Evolutionary conservation across 2,888 invertebrate species (phyloP).

Genomic region (Lysandra bellargus): DNA sequence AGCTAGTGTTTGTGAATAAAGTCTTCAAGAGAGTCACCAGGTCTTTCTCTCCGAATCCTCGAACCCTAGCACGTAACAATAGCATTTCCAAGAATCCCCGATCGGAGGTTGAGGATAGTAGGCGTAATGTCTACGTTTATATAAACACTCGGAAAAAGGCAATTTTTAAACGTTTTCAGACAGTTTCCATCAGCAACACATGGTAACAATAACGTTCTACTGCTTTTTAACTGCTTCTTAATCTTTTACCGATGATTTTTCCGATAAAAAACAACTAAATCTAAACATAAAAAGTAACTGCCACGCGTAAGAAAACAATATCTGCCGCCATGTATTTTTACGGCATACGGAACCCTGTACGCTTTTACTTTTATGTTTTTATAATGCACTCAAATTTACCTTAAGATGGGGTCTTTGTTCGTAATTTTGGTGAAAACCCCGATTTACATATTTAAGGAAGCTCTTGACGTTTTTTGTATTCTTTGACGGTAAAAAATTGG

Average conservation of each 20-base stretch:
- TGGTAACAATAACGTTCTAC: not conserved
- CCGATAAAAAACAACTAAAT: not conserved
- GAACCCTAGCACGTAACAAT: too few species aligned
- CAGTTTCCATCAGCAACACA: not conserved
- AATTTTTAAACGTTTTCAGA: not conserved
- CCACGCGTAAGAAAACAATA: slow-evolving; percentile 20
- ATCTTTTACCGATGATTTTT: not conserved
- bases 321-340: slow-evolving; percentile 6
- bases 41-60: too few species aligned
- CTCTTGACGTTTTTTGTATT: not conserved
- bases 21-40: too few species aligned
- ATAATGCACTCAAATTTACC: slow-evolving; percentile 27
- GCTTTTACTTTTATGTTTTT: slow-evolving; percentile 24
- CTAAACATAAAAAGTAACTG: not conserved
- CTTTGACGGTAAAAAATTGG: not conserved
- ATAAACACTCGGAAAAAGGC: too few species aligned
- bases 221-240: not conserved
- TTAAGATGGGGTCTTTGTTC: slow-evolving; percentile 24
- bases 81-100: too few species aligned
- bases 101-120: too few species aligned
- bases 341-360: not conserved
- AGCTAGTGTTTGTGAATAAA: too few species aligned
- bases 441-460: not conserved
- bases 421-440: slow-evolving; percentile 7
- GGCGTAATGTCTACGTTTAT: too few species aligned